These are phyloP conservation scores for Prolemur simus DNA, from an alignment of 2,113 vertebrate species.

Conservation along the genomic window DNA sequence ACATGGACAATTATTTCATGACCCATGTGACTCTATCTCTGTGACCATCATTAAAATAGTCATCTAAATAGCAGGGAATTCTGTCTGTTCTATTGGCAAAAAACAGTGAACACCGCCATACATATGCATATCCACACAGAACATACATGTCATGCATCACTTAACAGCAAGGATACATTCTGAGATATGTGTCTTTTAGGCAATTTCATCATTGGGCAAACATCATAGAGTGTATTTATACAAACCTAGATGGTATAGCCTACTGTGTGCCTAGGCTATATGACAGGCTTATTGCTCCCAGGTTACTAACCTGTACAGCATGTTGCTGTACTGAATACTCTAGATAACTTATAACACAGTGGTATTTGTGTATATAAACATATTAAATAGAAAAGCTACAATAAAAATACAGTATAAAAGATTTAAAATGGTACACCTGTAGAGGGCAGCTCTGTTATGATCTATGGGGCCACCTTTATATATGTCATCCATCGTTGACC, in stretches of 20 bases:
- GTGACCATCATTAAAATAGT: neutral
- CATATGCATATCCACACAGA: no score
- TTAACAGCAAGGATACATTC: neutral
- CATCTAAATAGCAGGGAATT: neutral
- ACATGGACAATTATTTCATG: neutral
- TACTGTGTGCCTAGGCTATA: neutral
- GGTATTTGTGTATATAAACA: neutral
- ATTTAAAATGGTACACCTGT: neutral
- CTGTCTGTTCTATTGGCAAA: neutral
- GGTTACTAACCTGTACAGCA: neutral
- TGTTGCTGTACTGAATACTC: neutral
- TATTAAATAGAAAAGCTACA: neutral
- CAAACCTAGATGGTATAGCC: neutral
- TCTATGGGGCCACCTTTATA: neutral
- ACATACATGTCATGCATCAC: neutral
- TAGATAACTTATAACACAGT: neutral
- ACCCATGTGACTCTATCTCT: neutral
- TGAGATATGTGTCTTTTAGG: neutral
- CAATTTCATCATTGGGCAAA: neutral
- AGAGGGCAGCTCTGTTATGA: neutral
- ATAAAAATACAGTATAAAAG: neutral
- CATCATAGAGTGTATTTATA: neutral
- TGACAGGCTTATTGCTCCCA: neutral
- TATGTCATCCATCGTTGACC: neutral
- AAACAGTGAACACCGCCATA: neutral